These are phyloP conservation scores for Spatulosminthurus flaviceps DNA, from an alignment of 2,888 invertebrate genomes.

Conservation along the genomic window DNA sequence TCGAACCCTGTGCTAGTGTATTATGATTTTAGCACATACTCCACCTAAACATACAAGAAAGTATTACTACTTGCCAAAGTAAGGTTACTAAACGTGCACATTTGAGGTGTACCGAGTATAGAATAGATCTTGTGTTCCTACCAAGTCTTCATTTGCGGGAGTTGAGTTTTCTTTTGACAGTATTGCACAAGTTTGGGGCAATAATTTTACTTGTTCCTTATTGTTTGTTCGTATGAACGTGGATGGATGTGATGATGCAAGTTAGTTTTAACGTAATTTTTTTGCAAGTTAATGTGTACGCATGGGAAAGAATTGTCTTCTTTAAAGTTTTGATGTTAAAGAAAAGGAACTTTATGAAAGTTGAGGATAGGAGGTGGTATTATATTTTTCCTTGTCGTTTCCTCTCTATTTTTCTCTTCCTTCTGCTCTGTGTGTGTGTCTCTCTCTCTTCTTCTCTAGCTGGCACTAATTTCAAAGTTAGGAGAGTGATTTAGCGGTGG, in stretches of 20 bases:
- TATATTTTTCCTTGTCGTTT: neutral
- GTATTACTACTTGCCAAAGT: neutral
- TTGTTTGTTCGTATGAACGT: neutral
- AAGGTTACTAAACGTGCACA: too few species aligned
- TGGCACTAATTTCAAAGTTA: conserved; percentile 28
- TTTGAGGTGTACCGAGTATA: neutral
- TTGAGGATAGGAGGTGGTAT: neutral
- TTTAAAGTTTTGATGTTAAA: neutral
- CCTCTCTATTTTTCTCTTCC: neutral
- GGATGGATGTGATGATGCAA: neutral
- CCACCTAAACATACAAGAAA: neutral
- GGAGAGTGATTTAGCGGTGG: conserved; percentile 33
- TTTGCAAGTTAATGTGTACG: conserved; percentile 1
- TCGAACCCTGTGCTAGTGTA: neutral
- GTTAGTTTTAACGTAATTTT: neutral
- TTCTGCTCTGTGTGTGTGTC: neutral
- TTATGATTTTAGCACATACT: neutral
- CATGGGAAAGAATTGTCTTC: conserved; percentile 2
- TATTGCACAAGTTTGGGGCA: neutral
- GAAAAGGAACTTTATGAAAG: neutral
- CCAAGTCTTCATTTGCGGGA: neutral
- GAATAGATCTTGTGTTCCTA: neutral
- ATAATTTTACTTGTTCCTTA: neutral
- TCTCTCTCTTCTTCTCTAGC: neutral
- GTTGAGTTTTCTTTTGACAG: neutral